Conservation (phyloP, 2,113 vertebrate species). For the Lepidothrix coronata region DNA sequence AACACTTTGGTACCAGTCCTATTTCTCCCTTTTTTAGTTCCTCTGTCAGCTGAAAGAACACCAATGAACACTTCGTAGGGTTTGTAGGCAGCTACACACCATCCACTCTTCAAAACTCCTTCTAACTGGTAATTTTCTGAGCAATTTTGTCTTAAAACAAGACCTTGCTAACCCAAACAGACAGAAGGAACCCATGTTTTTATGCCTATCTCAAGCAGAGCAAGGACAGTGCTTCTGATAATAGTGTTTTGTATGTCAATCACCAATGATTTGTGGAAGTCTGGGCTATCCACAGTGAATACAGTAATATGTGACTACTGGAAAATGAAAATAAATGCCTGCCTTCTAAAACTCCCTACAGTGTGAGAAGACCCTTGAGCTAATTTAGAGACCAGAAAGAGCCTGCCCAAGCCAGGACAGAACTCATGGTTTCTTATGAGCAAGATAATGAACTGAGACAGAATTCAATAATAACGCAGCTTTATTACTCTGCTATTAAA, state of each 20-base stretch:
- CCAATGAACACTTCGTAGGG: background rate
- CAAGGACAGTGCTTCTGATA: background rate
- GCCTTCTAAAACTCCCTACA: background rate
- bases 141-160: background rate
- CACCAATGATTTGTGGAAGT: background rate
- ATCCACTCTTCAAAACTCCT: background rate
- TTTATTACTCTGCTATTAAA: background rate
- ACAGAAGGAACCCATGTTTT: background rate
- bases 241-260: background rate
- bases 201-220: background rate
- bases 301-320: background rate
- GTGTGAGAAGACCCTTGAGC: background rate
- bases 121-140: background rate
- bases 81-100: background rate
- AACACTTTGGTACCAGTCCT: background rate
- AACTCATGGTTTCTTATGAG: background rate
- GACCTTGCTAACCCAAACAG: background rate
- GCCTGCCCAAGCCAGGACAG: background rate
- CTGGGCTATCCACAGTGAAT: background rate
- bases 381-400: background rate
- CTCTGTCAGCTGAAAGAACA: background rate
- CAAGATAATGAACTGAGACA: background rate
- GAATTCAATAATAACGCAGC: background rate
- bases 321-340: background rate
- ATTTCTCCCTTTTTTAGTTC: background rate